Conservation (phyloP, 2,113 vertebrate genomes). For the Neofelis nebulosa region DNA sequence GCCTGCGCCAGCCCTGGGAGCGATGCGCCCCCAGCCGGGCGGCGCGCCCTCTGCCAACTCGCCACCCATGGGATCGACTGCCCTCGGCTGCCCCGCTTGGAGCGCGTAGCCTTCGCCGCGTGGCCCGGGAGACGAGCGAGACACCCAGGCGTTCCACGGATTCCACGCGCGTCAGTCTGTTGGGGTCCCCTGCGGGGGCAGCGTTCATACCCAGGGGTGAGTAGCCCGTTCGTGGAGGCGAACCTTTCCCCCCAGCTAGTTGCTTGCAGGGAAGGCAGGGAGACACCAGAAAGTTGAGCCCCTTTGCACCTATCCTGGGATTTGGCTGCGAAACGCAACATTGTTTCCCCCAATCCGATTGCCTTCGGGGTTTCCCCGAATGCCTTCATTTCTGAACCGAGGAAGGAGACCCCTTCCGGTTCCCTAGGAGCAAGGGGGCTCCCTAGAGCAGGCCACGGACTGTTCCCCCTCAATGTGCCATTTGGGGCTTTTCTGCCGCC, state of each 20-base stretch:
- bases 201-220: constrained; percentile 63
- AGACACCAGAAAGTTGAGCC: constrained; percentile 63
- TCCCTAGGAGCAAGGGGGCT: not conserved
- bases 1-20: constrained; percentile 63
- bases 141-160: not conserved
- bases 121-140: constrained; percentile 54
- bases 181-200: not conserved
- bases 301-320: not conserved
- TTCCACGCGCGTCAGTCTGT: not conserved
- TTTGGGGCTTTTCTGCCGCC: constrained; percentile 54
- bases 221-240: constrained; percentile 6
- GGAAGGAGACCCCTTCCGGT: not conserved
- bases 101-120: constrained; percentile 65
- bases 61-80: constrained; percentile 55
- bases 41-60: constrained; percentile 52
- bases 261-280: not conserved
- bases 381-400: not conserved
- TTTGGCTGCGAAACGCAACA: not conserved
- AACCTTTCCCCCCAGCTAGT: not conserved
- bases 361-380: not conserved
- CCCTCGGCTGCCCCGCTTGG: constrained; percentile 46
- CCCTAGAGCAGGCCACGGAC: not conserved
- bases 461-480: not conserved
- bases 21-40: constrained; percentile 71
- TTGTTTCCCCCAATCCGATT: not conserved